Evolutionary conservation across 64 coral and sea anemone species (phyloP), one percentile per base, ranked within the genome.

Genomic region (Stichodactyla helianthus): DNA sequence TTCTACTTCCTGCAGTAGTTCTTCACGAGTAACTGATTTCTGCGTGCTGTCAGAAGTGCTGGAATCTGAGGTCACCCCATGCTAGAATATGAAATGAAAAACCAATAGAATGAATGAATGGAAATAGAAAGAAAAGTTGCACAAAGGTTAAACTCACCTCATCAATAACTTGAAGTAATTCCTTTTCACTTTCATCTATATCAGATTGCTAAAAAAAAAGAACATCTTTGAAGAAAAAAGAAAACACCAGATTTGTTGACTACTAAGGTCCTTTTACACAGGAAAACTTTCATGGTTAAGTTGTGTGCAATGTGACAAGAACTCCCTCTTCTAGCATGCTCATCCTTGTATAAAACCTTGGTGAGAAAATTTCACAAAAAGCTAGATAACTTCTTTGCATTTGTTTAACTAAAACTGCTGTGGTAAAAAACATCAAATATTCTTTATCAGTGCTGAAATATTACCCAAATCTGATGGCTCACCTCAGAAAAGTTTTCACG

Each of bases 401-500:
- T 59, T 59, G 9, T 59, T 10, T 5, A 12, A 16, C 56, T 59
- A 10, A 16, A 12, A 4, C 13, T 57, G 13, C 55, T 60, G 16
- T 62, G 19, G 60, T 6, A 18, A 6, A 6, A 63, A 63, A 63
- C 60, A 18, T 63, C 60, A 63, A 63, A 11, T 63, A 63, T 1
- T 16, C 10, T 44, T 44, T 58, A 15, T 58, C 55, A 58, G 55
- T 58, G 35, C 14, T 9, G 14, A 58, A 5, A 58, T 15, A 4
- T 15, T 11, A 2, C 55, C 14, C 14, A 58, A 0, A 58, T 11
- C 1, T 15, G 14, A 58, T 7, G 20, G 25, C 68, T 56, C 31
- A 92, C 90, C 90, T 92, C 79, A 55, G 44, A 10, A 27, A 92
- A 50, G 53, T 31, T 82, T n/a, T 86, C 79, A 5, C 51, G 82